Evolutionary conservation across 2,113 vertebrate species (phyloP).

Genomic region (Phoxinus phoxinus): DNA sequence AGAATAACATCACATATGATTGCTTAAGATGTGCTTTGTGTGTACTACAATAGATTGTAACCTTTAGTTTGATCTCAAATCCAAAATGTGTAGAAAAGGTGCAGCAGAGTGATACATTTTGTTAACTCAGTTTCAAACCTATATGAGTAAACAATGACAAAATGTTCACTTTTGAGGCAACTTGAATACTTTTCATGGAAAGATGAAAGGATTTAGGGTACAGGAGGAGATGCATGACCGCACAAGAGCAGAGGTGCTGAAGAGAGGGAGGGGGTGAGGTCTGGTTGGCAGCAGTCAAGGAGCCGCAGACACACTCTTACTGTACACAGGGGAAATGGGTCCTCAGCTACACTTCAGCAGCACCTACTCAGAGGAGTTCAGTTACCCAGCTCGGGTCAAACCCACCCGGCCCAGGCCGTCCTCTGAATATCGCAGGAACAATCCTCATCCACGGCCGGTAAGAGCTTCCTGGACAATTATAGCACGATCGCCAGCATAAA

Average conservation of each 20-base stretch:
- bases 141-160: neutral
- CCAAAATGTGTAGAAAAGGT: neutral
- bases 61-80: neutral
- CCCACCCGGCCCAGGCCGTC: slow-evolving; percentile 70
- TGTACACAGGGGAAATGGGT: slow-evolving; percentile 56
- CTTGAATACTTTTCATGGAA: neutral
- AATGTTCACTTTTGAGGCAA: neutral
- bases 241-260: neutral
- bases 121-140: neutral
- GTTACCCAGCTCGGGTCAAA: slow-evolving; percentile 55
- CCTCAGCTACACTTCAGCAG: slow-evolving; percentile 71
- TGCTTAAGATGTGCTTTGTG: neutral
- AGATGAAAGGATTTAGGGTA: neutral
- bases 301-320: slow-evolving; percentile 36
- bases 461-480: slow-evolving; percentile 48
- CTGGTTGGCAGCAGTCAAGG: neutral
- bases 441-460: slow-evolving; percentile 77
- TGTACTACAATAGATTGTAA: slow-evolving; percentile 8
- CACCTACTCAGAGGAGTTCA: slow-evolving; percentile 74
- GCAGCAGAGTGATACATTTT: neutral
- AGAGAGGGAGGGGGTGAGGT: slow-evolving; percentile 16
- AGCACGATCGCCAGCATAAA: neutral
- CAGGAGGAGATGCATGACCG: neutral
- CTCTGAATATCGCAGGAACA: slow-evolving; percentile 76
- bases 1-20: neutral